A percentile compares a stretch with the other conserved stretches of the same genome.
phyloP scores from a whole-genome alignment of 2,888 invertebrate species.

The Drosophila engyochracea region DNA sequence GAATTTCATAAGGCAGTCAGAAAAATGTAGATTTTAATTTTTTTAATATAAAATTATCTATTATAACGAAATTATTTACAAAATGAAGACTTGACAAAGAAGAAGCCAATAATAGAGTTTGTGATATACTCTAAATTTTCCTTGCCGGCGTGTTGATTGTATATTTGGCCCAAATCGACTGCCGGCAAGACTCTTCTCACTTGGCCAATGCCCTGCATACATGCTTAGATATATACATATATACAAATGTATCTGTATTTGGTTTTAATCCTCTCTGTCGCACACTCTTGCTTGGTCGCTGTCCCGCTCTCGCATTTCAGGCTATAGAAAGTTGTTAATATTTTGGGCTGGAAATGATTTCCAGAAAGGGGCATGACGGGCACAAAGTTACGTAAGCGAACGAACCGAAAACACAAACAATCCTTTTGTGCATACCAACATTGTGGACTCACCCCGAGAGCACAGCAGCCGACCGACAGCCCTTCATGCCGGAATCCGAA shows the following conservation, averaged over 20 bases:
- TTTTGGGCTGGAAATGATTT: constrained; percentile 11
- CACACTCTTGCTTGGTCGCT: not conserved
- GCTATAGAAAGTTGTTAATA: constrained; percentile 30
- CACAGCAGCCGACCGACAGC: constrained; percentile 2
- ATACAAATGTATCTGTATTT: constrained; percentile 1
- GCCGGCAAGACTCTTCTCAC: not conserved
- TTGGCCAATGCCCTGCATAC: not conserved
- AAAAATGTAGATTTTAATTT: not conserved
- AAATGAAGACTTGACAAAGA: not conserved
- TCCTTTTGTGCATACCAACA: constrained; percentile 54
- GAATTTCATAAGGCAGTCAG: not conserved
- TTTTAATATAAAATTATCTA: too few species aligned
- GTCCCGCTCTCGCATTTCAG: not conserved
- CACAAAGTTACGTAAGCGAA: constrained; percentile 69
- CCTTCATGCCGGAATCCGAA: not conserved
- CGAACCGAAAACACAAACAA: constrained; percentile 56
- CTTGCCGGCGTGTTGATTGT: not conserved
- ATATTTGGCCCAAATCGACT: not conserved
- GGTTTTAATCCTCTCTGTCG: not conserved
- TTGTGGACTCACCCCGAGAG: constrained; percentile 29
- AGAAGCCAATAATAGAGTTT: not conserved
- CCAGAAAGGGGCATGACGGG: constrained; percentile 17
- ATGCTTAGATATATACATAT: not conserved
- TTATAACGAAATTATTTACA: not conserved
- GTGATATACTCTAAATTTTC: not conserved